Conservation (phyloP, 2,888 invertebrate genomes). For the Neoaliturus tenellus region DNA sequence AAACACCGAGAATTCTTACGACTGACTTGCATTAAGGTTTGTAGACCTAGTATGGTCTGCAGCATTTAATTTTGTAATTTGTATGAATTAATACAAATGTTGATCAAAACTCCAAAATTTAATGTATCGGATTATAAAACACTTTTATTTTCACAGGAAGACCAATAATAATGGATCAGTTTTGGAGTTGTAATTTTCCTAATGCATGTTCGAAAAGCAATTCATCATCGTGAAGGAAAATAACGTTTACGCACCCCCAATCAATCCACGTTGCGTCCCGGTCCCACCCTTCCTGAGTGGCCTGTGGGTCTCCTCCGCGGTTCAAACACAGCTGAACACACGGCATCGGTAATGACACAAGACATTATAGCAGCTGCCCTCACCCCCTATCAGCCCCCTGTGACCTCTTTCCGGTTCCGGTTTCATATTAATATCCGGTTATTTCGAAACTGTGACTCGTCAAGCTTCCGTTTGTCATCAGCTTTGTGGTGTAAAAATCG, state of each 20-base stretch:
- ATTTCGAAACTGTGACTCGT: constrained; percentile 16
- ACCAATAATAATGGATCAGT: too few relatives aligned
- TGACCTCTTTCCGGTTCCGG: constrained; percentile 26
- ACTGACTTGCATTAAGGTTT: too few relatives aligned
- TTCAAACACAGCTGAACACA: not conserved
- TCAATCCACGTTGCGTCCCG: not conserved
- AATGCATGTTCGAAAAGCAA: not conserved
- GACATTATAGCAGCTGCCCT: not conserved
- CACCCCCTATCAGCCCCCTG: not conserved
- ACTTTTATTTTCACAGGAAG: too few relatives aligned
- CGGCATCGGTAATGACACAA: not conserved
- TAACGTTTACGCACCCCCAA: not conserved
- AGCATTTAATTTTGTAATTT: too few relatives aligned
- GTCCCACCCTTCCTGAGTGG: not conserved
- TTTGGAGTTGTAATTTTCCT: not conserved
- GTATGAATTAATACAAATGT: too few relatives aligned
- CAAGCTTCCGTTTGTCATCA: not conserved
- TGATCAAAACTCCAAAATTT: too few relatives aligned
- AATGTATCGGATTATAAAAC: too few relatives aligned
- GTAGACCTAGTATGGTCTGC: too few relatives aligned
- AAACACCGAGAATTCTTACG: too few relatives aligned
- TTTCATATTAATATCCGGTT: constrained; percentile 27
- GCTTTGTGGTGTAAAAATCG: not conserved
- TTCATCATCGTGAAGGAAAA: not conserved
- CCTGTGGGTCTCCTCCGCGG: not conserved